A percentile compares a stretch with the other conserved stretches of the same genome.
These are phyloP conservation scores for Melanotaenia maccullochi DNA, from an alignment of 2,797 vertebrate genomes.

Conservation along the genomic window DNA sequence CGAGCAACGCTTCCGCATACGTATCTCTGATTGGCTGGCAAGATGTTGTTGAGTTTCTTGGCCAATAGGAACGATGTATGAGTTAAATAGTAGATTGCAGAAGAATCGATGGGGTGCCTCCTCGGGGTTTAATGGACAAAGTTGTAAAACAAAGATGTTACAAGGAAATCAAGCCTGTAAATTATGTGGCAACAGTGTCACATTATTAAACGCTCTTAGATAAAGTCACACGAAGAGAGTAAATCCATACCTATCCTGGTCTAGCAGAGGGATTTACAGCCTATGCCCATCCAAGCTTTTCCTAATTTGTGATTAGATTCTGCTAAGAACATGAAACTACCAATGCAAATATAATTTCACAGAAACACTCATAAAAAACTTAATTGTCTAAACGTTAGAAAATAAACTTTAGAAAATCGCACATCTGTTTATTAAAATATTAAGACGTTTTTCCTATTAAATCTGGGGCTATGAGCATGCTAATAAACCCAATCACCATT, in stretches of 20 bases:
- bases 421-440: neutral
- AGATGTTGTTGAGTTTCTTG: rapidly evolving
- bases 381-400: neutral
- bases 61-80: slow-evolving; percentile 42
- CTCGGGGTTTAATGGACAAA: neutral
- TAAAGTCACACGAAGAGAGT: neutral
- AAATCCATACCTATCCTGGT: neutral
- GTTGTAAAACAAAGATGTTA: neutral
- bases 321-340: neutral
- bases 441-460: too few species aligned
- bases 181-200: neutral
- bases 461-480: neutral
- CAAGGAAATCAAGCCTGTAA: neutral
- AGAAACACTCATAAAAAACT: neutral
- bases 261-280: neutral
- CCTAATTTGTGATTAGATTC: neutral
- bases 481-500: neutral
- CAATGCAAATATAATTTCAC: neutral
- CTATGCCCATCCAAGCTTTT: neutral
- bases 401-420: too few species aligned
- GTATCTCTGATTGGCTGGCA: slow-evolving; percentile 51
- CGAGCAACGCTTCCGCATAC: rapidly evolving
- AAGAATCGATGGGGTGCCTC: slow-evolving; percentile 38
- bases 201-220: neutral
- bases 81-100: slow-evolving; percentile 25